These are phyloP conservation scores for Drosophila virilis DNA, from an alignment of 1,140 invertebrate species.

Conservation along the genomic window DNA sequence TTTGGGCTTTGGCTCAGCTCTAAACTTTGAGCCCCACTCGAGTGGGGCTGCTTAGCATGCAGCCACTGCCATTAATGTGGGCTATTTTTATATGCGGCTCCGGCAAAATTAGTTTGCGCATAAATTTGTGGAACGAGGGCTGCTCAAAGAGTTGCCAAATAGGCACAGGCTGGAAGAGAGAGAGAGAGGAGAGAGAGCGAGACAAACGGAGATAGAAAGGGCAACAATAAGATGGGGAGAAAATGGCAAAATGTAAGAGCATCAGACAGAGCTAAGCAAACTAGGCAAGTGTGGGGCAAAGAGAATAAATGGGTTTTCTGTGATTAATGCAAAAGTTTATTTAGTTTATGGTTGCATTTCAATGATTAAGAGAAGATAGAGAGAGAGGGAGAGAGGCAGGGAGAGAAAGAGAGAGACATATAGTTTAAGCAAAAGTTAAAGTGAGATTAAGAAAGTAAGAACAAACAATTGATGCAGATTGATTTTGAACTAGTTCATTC, in stretches of 20 bases:
- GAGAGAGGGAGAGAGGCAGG: too few relatives aligned
- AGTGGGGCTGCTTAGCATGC: constrained; percentile 38
- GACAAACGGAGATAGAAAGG: too few relatives aligned
- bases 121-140: constrained; percentile 58
- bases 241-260: not conserved
- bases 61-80: constrained; percentile 41
- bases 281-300: too few relatives aligned
- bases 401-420: too few relatives aligned
- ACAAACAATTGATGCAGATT: too few relatives aligned
- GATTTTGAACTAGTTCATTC: too few relatives aligned
- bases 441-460: too few relatives aligned
- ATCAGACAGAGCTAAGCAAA: not conserved
- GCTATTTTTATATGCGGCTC: constrained; percentile 70
- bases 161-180: not conserved
- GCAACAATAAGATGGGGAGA: not conserved
- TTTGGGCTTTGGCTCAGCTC: not conserved
- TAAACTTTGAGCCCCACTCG: constrained; percentile 33
- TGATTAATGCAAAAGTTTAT: too few relatives aligned
- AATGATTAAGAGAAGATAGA: too few relatives aligned
- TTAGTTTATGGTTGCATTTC: too few relatives aligned
- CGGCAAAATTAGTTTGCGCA: constrained; percentile 73
- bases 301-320: too few relatives aligned
- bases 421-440: too few relatives aligned
- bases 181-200: not conserved
- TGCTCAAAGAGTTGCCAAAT: constrained; percentile 35